Evolutionary conservation across 2,888 invertebrate species (phyloP).

Genomic region (Drosophila mayaguana): DNA sequence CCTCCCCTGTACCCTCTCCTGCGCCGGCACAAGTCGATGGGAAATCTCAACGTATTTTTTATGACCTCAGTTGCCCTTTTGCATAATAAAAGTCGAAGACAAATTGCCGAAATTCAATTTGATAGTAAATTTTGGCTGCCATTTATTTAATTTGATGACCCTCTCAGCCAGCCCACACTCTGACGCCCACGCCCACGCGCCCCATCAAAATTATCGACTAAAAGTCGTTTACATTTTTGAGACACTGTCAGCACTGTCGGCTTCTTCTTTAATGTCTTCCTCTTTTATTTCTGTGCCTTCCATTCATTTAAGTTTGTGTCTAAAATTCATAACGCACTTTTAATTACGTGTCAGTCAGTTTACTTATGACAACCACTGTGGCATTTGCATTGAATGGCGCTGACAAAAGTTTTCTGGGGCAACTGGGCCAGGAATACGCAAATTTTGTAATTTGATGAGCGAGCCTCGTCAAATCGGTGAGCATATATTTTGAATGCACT

Average conservation of each 20-base stretch:
- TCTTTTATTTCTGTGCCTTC: background rate
- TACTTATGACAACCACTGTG: constrained; percentile 44
- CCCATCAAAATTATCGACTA: constrained; percentile 43
- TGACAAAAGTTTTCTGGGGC: constrained; percentile 21
- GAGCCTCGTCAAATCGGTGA: background rate
- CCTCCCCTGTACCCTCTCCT: background rate
- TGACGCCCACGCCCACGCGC: background rate
- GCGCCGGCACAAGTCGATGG: background rate
- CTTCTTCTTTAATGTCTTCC: background rate
- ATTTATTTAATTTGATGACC: constrained; percentile 76
- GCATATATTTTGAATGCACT: constrained; percentile 1
- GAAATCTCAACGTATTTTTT: constrained; percentile 38
- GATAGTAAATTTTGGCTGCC: constrained; percentile 75
- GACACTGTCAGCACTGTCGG: constrained; percentile 31
- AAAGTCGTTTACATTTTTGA: constrained; percentile 24
- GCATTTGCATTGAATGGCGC: constrained; percentile 59
- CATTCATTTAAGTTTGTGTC: constrained; percentile 15
- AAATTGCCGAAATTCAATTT: constrained; percentile 78
- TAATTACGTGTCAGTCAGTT: constrained; percentile 74
- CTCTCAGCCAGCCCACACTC: constrained; percentile 3
- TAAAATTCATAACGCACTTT: constrained; percentile 52
- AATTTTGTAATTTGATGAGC: constrained; percentile 57
- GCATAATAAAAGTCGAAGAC: constrained; percentile 73
- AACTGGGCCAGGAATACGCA: constrained; percentile 26
- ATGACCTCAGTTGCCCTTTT: constrained; percentile 65